Evolutionary conservation across 1,140 invertebrate species (phyloP), one percentile per base, ranked within the genome.

Genomic region (Brachionus asplanchnoidis): DNA sequence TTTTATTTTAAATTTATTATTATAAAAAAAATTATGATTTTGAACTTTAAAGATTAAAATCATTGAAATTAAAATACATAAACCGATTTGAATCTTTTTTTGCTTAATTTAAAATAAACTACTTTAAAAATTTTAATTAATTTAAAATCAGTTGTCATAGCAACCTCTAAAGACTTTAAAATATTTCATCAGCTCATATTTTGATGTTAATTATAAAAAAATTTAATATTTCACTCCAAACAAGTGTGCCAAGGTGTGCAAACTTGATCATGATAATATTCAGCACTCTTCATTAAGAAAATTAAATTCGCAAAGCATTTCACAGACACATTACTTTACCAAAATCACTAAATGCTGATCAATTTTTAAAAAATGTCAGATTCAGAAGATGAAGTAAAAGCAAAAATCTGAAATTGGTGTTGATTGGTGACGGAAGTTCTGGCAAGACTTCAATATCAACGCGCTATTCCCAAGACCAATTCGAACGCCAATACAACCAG

Each of bases 371-470:
- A 77, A 26, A 89, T 89, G 88, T 89, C 88, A 26, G 89, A 90
- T 86, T 89, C 89, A 86, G 93, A 93, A 86, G 90, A 91, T 84
- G 88, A 88, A 86, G 86, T 90, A 70, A 85, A 5, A 92, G 93
- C 87, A 93, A 92, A 89, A 92, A 93, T 87, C 88, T 95, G 84
- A 95, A 95, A 90, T 92, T 95, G 87, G 93, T 94, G 23, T 89
- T 95, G 75, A 90, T 95, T 86, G 95, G 95, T 17, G 94, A 95
- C 89, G 91, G 93, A 68, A 91, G 91, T 85, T 93, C 92, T 87
- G 95, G 95, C 87, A 96, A 94, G 93, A 94, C 93, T 8, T 93
- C 92, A 85, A 89, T 94, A 60, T 91, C 92, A 26, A 90, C 92
- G n/a, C 90, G 93, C 87, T 94, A 94, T 87, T 93, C 93, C 85